A percentile compares a stretch with the other conserved stretches of the same genome.
Conservation (phyloP, 2,888 invertebrate genomes). For the Eupeodes latifasciatus region DNA sequence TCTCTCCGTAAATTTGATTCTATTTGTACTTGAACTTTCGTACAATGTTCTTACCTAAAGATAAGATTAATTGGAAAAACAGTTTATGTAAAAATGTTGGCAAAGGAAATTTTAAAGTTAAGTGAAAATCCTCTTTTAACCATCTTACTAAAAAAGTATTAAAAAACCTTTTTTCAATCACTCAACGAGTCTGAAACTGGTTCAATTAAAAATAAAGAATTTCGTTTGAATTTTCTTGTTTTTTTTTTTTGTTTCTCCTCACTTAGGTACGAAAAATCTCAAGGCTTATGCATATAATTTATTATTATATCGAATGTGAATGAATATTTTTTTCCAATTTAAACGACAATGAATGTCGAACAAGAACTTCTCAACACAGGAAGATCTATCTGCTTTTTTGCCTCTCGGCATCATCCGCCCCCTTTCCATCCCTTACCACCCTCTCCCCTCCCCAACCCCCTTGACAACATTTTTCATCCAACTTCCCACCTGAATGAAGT, state of each 20-base stretch:
- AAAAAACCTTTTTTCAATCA: slow-evolving; percentile 8
- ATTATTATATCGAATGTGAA: slow-evolving; percentile 20
- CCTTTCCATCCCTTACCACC: background rate
- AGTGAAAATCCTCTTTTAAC: no score
- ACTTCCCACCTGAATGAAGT: slow-evolving; percentile 45
- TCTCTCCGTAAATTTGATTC: no score
- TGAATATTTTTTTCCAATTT: slow-evolving; percentile 51
- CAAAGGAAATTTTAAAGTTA: no score
- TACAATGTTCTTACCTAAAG: no score
- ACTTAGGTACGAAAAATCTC: background rate
- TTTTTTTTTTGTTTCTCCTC: background rate
- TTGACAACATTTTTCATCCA: background rate
- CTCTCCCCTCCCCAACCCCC: no score
- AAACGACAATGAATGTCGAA: slow-evolving; percentile 61
- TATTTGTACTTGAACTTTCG: no score
- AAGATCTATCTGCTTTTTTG: background rate
- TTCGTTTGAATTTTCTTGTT: background rate
- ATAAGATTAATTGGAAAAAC: no score
- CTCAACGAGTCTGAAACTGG: background rate
- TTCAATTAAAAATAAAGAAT: slow-evolving; percentile 18
- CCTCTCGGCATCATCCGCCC: background rate
- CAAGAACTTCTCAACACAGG: slow-evolving; percentile 39
- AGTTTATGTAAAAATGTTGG: no score
- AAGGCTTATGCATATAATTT: slow-evolving; percentile 11
- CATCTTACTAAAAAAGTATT: background rate